A percentile compares a stretch with the other conserved stretches of the same genome.
These are phyloP conservation scores for Aporrectodea caliginosa DNA, from an alignment of 1,140 invertebrate species.

Conservation along the genomic window DNA sequence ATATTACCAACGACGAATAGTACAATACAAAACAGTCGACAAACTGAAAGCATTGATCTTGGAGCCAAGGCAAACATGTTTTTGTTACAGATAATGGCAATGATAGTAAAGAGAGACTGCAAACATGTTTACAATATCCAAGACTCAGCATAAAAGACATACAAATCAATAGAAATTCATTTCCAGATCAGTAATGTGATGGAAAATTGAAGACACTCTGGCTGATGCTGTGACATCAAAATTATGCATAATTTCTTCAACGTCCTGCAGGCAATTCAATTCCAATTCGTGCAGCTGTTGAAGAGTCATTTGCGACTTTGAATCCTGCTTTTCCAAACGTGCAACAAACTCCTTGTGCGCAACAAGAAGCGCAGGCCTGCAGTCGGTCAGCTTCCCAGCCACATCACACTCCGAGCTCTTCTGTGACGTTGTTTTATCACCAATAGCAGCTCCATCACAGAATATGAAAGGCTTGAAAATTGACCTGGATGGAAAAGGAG, in stretches of 20 bases:
- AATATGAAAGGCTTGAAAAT: conserved; percentile 79
- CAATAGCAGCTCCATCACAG: conserved; percentile 62
- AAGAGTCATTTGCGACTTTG: background rate
- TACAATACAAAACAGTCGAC: too few species aligned
- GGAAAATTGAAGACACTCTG: background rate
- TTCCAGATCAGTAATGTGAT: background rate
- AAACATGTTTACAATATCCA: too few species aligned
- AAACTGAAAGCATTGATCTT: too few species aligned
- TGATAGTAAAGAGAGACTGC: too few species aligned
- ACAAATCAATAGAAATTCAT: background rate
- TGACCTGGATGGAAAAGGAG: conserved; percentile 67
- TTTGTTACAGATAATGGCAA: too few species aligned
- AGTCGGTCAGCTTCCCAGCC: background rate
- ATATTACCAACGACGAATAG: too few species aligned
- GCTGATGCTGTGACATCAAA: background rate
- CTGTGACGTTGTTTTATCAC: conserved; percentile 41
- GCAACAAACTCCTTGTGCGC: background rate
- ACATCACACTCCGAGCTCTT: background rate
- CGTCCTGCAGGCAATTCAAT: background rate
- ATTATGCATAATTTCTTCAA: background rate
- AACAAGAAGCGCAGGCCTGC: background rate
- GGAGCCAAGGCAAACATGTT: too few species aligned
- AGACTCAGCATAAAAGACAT: background rate
- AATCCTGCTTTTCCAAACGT: background rate
- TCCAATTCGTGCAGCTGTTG: background rate